Conservation (phyloP, 2,797 vertebrate species). For the Schizothorax lantsangensis region DNA sequence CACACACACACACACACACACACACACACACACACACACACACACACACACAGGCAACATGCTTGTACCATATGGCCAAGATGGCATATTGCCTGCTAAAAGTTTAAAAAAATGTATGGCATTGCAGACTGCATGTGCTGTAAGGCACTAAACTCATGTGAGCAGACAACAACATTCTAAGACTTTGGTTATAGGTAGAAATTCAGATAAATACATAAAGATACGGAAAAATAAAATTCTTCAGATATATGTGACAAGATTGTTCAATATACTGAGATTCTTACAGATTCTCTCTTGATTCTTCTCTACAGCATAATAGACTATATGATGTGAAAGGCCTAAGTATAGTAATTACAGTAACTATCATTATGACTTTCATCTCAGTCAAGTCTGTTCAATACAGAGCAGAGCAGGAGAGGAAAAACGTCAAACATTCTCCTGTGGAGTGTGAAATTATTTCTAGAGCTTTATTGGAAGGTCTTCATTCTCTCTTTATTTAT, state of each 20-base stretch:
- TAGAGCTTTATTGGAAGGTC: slow-evolving; percentile 1
- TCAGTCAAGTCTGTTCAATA: not conserved
- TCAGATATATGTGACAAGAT: not conserved
- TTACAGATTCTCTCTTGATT: not conserved
- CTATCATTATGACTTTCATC: not conserved
- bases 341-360: not conserved
- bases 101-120: slow-evolving; percentile 2
- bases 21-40: not conserved
- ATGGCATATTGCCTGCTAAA: slow-evolving; percentile 14
- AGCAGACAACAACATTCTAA: not conserved
- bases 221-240: not conserved
- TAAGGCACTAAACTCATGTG: not conserved
- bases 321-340: not conserved
- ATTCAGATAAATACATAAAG: not conserved
- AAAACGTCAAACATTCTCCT: not conserved
- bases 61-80: slow-evolving; percentile 33
- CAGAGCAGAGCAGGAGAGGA: not conserved
- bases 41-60: not conserved
- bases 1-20: not conserved
- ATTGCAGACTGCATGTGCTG: not conserved
- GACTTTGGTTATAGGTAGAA: not conserved
- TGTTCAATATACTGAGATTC: not conserved
- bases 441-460: not conserved
- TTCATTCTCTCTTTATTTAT: slow-evolving; percentile 9
- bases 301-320: not conserved